Base-by-base conservation (phyloP, 2,888 invertebrate genomes). In the Norana najaformis region DNA sequence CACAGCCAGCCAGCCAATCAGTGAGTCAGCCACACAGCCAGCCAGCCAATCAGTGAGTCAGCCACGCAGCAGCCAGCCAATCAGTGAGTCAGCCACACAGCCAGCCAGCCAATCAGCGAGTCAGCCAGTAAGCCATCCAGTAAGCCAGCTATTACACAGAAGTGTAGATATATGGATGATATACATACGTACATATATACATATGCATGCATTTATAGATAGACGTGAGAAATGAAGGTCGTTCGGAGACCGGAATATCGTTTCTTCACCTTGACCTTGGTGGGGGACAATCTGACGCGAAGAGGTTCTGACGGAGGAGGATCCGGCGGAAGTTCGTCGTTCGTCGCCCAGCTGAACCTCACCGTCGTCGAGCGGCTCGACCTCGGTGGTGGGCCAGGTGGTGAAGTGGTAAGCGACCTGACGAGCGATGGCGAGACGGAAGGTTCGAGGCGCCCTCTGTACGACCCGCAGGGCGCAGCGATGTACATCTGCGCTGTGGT, bases 11-110 rank as follows among this genome's bases (percentile, higher is more conserved):
- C 89, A 90, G 89, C 89, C 90, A 89, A 30, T 89, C 89, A 89
- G 89, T 89, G 89, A 89, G 89, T 30, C 89, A 89, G 89, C 23
- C 89, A 89, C 30, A 89, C 89, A 89, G 89, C 14, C 89, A 90
- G 89, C 16, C 90, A 89, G 89, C 89, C 89, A 89, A 47, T 89
- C 89, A 89, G 89, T 89, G 90, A 90, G 91, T 89, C 90, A 88
- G 41, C 89, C 89, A 88, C 35, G 89, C 88, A 88, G 83, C 90
- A 88, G 83, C 8, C 88, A 88, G 83, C 36, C 88, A 83, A 36
- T 90, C 88, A 89, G 82, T 85, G 89, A 89, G 89, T 89, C 89
- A 89, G 89, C 5, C 89, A 89, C 14, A 18, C 89, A 89, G 89
- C 89, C 89, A 89, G 89, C 14, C 89, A 90, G 90, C 89, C 90